Evolutionary conservation across 1,140 invertebrate genomes (phyloP).

Genomic region (Calephelis nemesis): DNA sequence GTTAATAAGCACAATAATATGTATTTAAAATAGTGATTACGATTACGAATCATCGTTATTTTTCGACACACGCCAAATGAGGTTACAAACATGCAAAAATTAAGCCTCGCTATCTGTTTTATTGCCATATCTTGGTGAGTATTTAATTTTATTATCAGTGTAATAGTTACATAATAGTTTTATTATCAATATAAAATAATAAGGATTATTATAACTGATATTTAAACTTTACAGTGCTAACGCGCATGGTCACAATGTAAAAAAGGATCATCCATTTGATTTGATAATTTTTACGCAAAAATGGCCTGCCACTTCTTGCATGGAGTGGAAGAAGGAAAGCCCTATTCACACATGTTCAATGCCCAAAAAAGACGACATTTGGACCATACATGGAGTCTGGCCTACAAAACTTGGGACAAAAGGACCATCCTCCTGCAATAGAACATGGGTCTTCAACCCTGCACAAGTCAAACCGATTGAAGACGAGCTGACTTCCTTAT

Average conservation of each 20-base stretch:
- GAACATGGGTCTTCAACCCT: conserved; percentile 82
- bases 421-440: conserved; percentile 86
- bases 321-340: conserved; percentile 83
- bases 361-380: conserved; percentile 81
- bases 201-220: background rate
- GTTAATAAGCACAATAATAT: too few relatives aligned
- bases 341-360: conserved; percentile 81
- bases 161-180: too few relatives aligned
- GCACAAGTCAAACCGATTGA: conserved; percentile 81
- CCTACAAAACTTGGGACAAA: conserved; percentile 84
- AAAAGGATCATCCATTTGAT: conserved; percentile 80
- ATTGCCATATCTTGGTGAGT: too few relatives aligned
- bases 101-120: too few relatives aligned
- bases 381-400: conserved; percentile 92
- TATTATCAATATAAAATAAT: too few relatives aligned
- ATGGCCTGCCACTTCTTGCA: conserved; percentile 89
- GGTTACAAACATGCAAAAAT: too few relatives aligned
- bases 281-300: conserved; percentile 89
- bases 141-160: too few relatives aligned
- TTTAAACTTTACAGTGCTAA: conserved; percentile 20
- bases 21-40: too few relatives aligned
- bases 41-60: too few relatives aligned
- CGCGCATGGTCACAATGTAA: conserved; percentile 24
- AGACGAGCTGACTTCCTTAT: conserved; percentile 82
- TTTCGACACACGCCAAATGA: too few relatives aligned